Percentiles rank a stretch among this genome's conserved stretches.
Conservation (phyloP, 2,113 vertebrate species). For the Pollimyrus isidori region DNA sequence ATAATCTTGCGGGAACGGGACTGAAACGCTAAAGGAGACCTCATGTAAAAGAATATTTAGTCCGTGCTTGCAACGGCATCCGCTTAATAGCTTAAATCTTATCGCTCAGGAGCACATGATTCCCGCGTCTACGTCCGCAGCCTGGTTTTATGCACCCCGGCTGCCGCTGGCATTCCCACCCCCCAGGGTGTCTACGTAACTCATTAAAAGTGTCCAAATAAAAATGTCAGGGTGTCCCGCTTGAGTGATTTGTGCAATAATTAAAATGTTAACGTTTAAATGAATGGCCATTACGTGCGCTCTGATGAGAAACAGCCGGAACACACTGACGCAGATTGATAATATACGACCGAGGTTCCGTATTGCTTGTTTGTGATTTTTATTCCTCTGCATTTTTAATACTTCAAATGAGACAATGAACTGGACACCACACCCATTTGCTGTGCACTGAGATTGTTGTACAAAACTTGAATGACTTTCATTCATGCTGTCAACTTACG, state of each 20-base stretch:
- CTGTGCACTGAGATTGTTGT: background rate
- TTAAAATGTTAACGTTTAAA: constrained; percentile 1
- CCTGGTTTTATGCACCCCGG: background rate
- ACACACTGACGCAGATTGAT: background rate
- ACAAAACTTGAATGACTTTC: background rate
- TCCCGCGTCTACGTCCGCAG: background rate
- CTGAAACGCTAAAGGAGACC: background rate
- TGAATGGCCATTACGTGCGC: background rate
- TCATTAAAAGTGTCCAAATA: background rate
- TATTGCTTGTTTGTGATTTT: background rate
- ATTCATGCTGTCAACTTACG: background rate
- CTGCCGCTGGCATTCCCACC: background rate
- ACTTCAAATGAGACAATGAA: background rate
- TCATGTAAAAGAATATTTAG: background rate
- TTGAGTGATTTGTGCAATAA: background rate
- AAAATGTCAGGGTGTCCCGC: background rate
- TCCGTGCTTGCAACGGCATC: background rate
- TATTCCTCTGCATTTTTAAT: background rate
- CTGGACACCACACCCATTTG: background rate
- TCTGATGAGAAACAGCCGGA: background rate
- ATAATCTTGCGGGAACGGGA: no score
- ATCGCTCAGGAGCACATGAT: no score
- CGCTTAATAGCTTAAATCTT: background rate
- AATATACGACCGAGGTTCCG: background rate
- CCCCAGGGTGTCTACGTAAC: background rate